These are phyloP conservation scores for Papilio demoleus DNA, from an alignment of 2,888 invertebrate genomes.

Conservation along the genomic window DNA sequence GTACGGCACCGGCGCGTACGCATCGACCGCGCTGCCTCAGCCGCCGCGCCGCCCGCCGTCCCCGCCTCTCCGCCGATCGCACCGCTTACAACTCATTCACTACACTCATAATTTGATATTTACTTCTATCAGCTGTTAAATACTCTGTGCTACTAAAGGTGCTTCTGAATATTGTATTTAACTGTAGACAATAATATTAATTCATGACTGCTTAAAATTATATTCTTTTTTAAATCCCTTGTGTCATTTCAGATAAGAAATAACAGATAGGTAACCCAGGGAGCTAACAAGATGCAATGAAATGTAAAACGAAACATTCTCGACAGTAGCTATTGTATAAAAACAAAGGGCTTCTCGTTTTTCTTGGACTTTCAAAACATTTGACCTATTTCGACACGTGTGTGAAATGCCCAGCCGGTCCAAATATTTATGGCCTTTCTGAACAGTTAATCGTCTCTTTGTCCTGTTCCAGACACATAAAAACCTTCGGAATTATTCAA, in stretches of 20 bases:
- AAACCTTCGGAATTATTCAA: slow-evolving; percentile 64
- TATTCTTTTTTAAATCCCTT: neutral
- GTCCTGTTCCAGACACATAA: slow-evolving; percentile 75
- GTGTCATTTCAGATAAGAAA: neutral
- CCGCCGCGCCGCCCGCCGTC: slow-evolving; percentile 27
- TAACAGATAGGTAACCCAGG: too few species aligned
- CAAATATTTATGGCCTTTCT: slow-evolving; percentile 65
- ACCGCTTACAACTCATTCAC: slow-evolving; percentile 20
- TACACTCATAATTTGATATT: slow-evolving; percentile 35
- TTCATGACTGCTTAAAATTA: slow-evolving; percentile 16
- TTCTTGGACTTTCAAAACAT: slow-evolving; percentile 36
- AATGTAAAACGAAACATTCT: neutral
- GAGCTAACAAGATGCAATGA: neutral
- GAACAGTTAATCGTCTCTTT: slow-evolving; percentile 71
- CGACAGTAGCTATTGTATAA: slow-evolving; percentile 9
- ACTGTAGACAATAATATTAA: neutral
- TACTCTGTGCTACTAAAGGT: slow-evolving; percentile 33
- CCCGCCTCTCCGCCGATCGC: slow-evolving; percentile 18
- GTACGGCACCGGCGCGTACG: slow-evolving; percentile 45
- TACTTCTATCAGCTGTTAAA: slow-evolving; percentile 33
- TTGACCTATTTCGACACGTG: slow-evolving; percentile 47
- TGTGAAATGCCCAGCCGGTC: slow-evolving; percentile 40
- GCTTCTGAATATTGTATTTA: slow-evolving; percentile 20
- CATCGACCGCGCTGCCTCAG: slow-evolving; percentile 39
- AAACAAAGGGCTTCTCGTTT: slow-evolving; percentile 25